Evolutionary conservation across 37 sponge, comb jelly and placozoan genomes (phyloP), one percentile per base, ranked within the genome.

Genomic region (Tethya wilhelma): DNA sequence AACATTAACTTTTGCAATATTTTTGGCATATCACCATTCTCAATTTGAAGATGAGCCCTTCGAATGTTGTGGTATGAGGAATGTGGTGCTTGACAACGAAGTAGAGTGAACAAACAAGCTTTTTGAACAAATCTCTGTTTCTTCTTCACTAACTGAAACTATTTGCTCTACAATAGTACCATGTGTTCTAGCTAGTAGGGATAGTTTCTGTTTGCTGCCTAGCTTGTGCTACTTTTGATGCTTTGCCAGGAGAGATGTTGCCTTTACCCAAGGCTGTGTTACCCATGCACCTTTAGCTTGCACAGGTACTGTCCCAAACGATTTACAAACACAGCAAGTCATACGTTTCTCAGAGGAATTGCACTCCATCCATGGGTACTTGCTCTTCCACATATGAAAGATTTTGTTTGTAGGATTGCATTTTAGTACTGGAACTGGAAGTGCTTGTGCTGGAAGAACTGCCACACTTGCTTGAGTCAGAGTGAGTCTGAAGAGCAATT

Each of bases 271-370:
- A 67, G 79, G 69, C 44, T 57, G 46, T 79, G 67, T 79, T 49
- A 67, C 79, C 79, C 79, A 79, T 42, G 79, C 79, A 46, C 79
- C 69, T 67, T 49, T 26, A 44, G 69, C 79, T 67, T 79, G 69
- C 33, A 44, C 38, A 23, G 68, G 79, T 79, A 38, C 38, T 66
- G 66, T 79, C 46, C 79, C 79, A 45, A 37, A 45, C 11, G 33
- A 8, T 57, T 4, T 79, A 67, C 69, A 79, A 17, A 79, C 43
- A 19, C 43, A 42, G 45, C 78, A 62, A 23, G 64, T 44, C 79
- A 79, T 83, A 64, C 67, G 67, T 38, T 75, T 75, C 40, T 14
- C 34, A 44, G 44, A 23, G n/a, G n/a, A 65, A 79, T 68, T 45
- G 32, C 44, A 65, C 44, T 63, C 45, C 65, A 77, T 77, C 66